These are phyloP conservation scores for Rhizoglyphus robini DNA, from an alignment of 1,140 invertebrate genomes.

Conservation along the genomic window DNA sequence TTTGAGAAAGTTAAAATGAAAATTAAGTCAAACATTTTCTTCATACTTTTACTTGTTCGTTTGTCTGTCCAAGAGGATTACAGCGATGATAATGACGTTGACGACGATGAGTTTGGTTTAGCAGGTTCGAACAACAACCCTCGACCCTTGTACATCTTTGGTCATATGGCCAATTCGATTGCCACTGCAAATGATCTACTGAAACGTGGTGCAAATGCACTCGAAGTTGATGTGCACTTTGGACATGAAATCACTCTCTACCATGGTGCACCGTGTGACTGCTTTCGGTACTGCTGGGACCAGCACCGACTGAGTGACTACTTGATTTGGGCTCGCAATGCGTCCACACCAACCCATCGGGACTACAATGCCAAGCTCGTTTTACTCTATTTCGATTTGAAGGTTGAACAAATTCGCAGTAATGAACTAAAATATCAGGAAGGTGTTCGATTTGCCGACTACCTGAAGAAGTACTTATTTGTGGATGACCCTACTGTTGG, in stretches of 20 bases:
- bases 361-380: constrained; percentile 16
- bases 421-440: background rate
- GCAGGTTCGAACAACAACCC: background rate
- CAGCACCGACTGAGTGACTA: constrained; percentile 20
- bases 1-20: too few species aligned
- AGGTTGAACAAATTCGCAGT: constrained; percentile 8
- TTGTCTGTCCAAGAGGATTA: too few species aligned
- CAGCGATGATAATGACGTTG: too few species aligned
- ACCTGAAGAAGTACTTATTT: background rate
- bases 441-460: background rate
- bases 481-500: background rate
- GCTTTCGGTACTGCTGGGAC: constrained; percentile 24
- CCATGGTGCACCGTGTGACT: constrained; percentile 28
- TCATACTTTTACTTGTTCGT: too few species aligned
- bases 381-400: constrained; percentile 23
- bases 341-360: constrained; percentile 20
- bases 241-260: constrained; percentile 25
- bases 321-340: constrained; percentile 17
- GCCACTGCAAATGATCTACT: constrained; percentile 24
- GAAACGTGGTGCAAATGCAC: constrained; percentile 26
- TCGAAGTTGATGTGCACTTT: constrained; percentile 28
- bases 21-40: too few species aligned
- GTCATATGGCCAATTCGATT: constrained; percentile 29
- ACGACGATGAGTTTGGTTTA: too few species aligned
- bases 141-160: constrained; percentile 27